Conservation (phyloP, 2,888 invertebrate genomes). For the Pollenia griseotomentosa region DNA sequence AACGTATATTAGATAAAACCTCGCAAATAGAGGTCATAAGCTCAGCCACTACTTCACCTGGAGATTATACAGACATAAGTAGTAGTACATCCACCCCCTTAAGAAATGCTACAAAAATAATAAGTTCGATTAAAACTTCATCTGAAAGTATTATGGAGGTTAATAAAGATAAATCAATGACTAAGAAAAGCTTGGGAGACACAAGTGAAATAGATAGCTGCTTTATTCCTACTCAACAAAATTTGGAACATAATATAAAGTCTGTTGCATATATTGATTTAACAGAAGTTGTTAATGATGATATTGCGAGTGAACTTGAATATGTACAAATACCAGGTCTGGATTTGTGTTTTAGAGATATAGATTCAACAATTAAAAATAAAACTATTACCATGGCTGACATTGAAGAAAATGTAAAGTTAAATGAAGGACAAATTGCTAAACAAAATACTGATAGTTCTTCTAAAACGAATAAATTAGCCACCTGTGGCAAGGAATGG, state of each 20-base stretch:
- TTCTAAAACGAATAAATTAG: neutral
- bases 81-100: neutral
- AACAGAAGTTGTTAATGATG: slow-evolving; percentile 2
- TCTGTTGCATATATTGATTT: slow-evolving; percentile 23
- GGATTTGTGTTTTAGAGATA: slow-evolving; percentile 27
- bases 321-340: slow-evolving; percentile 61
- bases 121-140: neutral
- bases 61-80: slow-evolving; percentile 52
- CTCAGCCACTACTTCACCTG: slow-evolving; percentile 59
- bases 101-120: neutral
- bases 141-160: neutral
- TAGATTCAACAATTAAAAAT: neutral
- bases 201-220: neutral
- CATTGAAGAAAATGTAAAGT: neutral
- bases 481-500: neutral
- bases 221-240: neutral
- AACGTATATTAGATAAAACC: slow-evolving; percentile 17
- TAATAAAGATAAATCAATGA: neutral
- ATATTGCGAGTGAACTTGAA: slow-evolving; percentile 31
- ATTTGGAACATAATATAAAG: neutral
- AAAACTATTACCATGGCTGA: neutral
- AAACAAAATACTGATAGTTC: neutral
- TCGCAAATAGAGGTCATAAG: slow-evolving; percentile 10
- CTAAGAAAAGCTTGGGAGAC: neutral
- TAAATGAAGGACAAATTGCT: neutral